These are phyloP conservation scores for Tetramorium alpestre DNA, from an alignment of 1,140 invertebrate genomes.

Conservation along the genomic window DNA sequence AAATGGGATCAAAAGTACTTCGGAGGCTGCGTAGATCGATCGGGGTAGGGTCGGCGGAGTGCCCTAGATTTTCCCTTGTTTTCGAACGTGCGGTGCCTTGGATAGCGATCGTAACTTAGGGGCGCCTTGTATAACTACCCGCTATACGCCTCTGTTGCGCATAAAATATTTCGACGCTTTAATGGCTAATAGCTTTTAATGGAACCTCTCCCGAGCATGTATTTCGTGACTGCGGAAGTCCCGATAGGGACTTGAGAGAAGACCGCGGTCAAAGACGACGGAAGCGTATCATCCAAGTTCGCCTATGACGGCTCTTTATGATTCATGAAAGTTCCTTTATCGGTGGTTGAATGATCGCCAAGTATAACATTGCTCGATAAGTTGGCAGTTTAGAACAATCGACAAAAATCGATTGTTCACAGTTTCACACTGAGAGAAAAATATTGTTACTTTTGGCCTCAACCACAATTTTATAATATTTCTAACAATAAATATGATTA, in stretches of 20 bases:
- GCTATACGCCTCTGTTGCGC: conserved; percentile 72
- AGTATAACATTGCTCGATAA: conserved; percentile 11
- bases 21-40: conserved; percentile 52
- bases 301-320: conserved; percentile 22
- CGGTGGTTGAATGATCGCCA: background rate
- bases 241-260: conserved; percentile 40
- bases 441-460: too few species aligned
- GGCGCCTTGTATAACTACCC: conserved; percentile 66
- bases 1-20: conserved; percentile 57
- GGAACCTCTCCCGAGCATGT: conserved; percentile 67
- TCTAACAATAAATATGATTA: too few species aligned
- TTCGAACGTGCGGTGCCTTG: conserved; percentile 64
- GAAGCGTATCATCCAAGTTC: conserved; percentile 22
- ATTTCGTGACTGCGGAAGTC: conserved; percentile 59
- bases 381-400: background rate
- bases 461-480: too few species aligned
- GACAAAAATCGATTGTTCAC: background rate
- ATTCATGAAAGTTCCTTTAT: conserved; percentile 6
- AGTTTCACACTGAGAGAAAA: background rate
- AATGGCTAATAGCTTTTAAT: conserved; percentile 82
- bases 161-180: conserved; percentile 81
- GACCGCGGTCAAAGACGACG: conserved; percentile 42
- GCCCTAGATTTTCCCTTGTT: conserved; percentile 72
- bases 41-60: conserved; percentile 42
- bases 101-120: conserved; percentile 64